Percentiles rank a stretch among this genome's conserved stretches.
Evolutionary conservation across 2,113 vertebrate species (phyloP).

Genomic region (Galbula dea): DNA sequence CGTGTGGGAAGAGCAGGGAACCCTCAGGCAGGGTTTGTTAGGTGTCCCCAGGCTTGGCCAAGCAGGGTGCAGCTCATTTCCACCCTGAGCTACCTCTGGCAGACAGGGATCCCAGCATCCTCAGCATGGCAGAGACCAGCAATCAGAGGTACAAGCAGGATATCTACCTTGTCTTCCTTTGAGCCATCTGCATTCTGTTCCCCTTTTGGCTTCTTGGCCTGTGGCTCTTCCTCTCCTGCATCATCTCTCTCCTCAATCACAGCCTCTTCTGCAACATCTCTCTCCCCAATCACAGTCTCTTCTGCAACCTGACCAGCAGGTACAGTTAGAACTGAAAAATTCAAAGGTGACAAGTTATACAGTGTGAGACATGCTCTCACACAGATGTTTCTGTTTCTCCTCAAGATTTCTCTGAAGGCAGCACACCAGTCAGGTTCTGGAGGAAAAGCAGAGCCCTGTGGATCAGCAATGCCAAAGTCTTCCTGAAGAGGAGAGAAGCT

Average conservation of each 20-base stretch:
- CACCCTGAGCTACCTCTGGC: neutral
- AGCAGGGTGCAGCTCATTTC: neutral
- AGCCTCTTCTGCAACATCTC: slow-evolving; percentile 76
- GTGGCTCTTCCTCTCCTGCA: slow-evolving; percentile 43
- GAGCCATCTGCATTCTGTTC: slow-evolving; percentile 56
- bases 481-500: neutral
- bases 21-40: neutral
- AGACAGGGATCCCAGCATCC: rapidly evolving
- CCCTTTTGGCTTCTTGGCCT: slow-evolving; percentile 76
- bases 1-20: neutral
- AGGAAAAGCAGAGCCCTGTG: neutral
- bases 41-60: rapidly evolving
- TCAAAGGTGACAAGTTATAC: neutral
- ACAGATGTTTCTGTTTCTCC: neutral
- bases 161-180: slow-evolving; percentile 70
- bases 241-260: neutral
- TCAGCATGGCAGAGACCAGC: neutral
- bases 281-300: slow-evolving; percentile 61
- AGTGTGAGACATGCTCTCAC: neutral
- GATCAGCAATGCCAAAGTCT: rapidly evolving
- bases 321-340: slow-evolving; percentile 81
- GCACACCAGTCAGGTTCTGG: rapidly evolving
- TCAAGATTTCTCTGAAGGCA: neutral
- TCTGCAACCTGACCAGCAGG: slow-evolving; percentile 82
- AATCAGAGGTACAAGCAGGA: neutral